phyloP scores from a whole-genome alignment of 2,797 vertebrate genomes.

The Tokudaia tokunoshimensis region DNA sequence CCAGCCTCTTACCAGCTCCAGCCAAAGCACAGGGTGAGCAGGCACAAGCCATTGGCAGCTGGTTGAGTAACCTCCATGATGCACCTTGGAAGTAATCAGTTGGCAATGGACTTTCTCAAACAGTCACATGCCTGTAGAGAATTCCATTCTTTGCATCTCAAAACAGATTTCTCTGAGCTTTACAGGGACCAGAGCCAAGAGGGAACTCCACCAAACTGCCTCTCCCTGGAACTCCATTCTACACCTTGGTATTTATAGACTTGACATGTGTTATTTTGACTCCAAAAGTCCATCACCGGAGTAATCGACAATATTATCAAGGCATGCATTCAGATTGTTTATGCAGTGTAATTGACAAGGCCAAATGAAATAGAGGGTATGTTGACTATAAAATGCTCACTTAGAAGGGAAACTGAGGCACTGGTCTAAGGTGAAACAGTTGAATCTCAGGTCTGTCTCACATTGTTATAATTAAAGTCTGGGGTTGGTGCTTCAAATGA shows the following conservation, averaged over 20 bases:
- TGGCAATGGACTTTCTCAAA: not conserved
- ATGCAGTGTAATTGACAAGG: not conserved
- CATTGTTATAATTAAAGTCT: not conserved
- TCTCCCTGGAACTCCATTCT: not conserved
- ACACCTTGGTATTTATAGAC: not conserved
- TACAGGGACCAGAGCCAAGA: not conserved
- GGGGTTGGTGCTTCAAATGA: not conserved
- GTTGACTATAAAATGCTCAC: not conserved
- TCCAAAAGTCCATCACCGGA: not conserved
- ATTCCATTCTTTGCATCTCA: not conserved
- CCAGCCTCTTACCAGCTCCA: not conserved
- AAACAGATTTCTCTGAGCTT: slow-evolving; percentile 26
- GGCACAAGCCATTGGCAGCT: not conserved
- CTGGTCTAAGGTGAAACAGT: not conserved
- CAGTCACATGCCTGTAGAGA: not conserved
- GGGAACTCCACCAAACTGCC: not conserved
- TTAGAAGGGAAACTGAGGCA: slow-evolving; percentile 37
- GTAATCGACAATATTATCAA: slow-evolving; percentile 26
- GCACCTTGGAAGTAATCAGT: not conserved
- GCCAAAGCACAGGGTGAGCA: not conserved
- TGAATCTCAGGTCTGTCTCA: not conserved
- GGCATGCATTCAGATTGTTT: not conserved
- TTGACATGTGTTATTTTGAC: not conserved
- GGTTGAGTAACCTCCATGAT: not conserved
- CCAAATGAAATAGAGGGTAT: not conserved